Evolutionary conservation across 2,888 invertebrate genomes (phyloP).

Genomic region (Cheiracanthium punctorium): DNA sequence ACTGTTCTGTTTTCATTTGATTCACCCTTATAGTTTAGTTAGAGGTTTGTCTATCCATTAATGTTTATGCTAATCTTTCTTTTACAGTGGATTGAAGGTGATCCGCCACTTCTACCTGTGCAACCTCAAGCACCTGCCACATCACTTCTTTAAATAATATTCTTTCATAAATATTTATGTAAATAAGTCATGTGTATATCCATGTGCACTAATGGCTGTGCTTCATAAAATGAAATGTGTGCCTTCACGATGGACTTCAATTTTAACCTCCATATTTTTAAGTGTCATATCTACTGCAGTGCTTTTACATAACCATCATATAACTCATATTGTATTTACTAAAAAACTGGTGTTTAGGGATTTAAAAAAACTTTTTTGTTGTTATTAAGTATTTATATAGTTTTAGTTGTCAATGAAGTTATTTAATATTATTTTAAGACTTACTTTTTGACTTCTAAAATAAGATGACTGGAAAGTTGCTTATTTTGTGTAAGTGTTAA

Average conservation of each 20-base stretch:
- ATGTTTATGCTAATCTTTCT: background rate
- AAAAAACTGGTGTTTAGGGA: background rate
- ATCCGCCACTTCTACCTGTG: constrained; percentile 69
- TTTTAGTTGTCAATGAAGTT: too few species aligned
- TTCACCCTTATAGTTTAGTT: too few species aligned
- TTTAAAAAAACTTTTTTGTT: too few species aligned
- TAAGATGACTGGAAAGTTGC: too few species aligned
- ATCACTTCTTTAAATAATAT: constrained; percentile 40
- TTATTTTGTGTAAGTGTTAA: too few species aligned
- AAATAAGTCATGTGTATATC: background rate
- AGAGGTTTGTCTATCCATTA: background rate
- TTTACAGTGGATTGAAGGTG: constrained; percentile 71
- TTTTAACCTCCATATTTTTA: background rate
- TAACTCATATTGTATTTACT: background rate
- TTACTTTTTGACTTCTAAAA: too few species aligned
- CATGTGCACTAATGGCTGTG: background rate
- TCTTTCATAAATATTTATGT: constrained; percentile 23
- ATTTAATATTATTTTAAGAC: too few species aligned
- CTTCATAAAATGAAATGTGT: background rate
- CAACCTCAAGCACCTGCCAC: constrained; percentile 59
- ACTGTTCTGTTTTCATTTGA: too few species aligned
- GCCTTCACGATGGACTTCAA: background rate
- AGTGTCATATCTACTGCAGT: background rate
- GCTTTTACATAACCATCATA: background rate
- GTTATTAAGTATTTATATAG: too few species aligned